Conservation (phyloP, 2,113 vertebrate species). For the Zeus faber region DNA sequence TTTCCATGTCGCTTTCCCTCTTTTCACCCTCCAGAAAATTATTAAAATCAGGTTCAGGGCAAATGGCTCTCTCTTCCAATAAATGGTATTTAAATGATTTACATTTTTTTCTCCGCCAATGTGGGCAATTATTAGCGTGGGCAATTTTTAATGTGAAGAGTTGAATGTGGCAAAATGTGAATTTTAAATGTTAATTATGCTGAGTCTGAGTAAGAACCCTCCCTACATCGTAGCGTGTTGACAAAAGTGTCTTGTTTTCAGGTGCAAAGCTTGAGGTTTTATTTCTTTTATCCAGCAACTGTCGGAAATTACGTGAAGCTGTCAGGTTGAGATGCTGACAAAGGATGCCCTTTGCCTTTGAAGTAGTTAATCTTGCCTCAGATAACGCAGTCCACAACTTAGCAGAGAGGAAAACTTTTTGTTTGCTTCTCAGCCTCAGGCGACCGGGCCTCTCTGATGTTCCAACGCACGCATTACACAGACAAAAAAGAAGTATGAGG, state of each 20-base stretch:
- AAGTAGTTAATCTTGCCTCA: conserved; percentile 61
- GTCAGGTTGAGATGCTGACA: conserved; percentile 58
- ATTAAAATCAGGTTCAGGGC: conserved; percentile 13
- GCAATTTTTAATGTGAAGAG: neutral
- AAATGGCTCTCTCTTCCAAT: neutral
- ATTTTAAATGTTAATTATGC: neutral
- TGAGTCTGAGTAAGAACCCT: conserved; percentile 2
- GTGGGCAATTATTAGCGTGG: neutral
- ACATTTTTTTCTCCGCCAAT: too few relatives aligned
- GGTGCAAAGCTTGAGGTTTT: conserved; percentile 27
- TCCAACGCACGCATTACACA: conserved; percentile 49
- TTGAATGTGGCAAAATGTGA: too few relatives aligned
- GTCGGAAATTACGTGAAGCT: conserved; percentile 45
- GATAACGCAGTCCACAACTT: conserved; percentile 60
- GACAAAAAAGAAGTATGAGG: conserved; percentile 36
- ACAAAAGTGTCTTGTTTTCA: conserved; percentile 27
- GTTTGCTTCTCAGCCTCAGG: conserved; percentile 55
- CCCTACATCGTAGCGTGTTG: too few relatives aligned
- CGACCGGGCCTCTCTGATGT: conserved; percentile 47
- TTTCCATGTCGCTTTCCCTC: conserved; percentile 38
- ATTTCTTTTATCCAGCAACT: conserved; percentile 32
- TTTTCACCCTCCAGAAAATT: conserved; percentile 24
- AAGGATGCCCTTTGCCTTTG: conserved; percentile 63
- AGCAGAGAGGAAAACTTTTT: conserved; percentile 61
- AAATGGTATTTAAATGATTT: neutral